Evolutionary conservation across 1,140 invertebrate genomes (phyloP).

Genomic region (Dufourea novaeangliae): DNA sequence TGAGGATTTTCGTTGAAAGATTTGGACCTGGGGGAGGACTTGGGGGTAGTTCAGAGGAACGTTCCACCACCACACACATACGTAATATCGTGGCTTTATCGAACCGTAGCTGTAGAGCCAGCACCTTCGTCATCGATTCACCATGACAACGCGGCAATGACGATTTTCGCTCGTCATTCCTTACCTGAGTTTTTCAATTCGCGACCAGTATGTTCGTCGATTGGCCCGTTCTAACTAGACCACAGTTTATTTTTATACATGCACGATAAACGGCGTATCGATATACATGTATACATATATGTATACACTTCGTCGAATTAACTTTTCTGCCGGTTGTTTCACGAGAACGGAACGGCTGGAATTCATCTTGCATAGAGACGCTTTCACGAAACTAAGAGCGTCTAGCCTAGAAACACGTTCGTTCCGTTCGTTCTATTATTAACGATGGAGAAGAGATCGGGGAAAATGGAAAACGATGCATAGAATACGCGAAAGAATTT

Average conservation of each 20-base stretch:
- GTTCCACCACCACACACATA: neutral
- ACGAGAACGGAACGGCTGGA: too few relatives aligned
- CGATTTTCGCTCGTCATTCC: conserved; percentile 50
- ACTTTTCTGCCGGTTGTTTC: conserved; percentile 1
- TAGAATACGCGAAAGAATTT: too few relatives aligned
- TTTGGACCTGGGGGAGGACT: neutral
- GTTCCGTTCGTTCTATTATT: too few relatives aligned
- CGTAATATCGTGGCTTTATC: conserved; percentile 13
- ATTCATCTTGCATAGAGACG: too few relatives aligned
- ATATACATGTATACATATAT: too few relatives aligned
- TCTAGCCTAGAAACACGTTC: too few relatives aligned
- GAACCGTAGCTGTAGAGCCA: conserved; percentile 19
- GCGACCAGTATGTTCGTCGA: too few relatives aligned
- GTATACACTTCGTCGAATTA: neutral
- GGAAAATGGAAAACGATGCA: too few relatives aligned
- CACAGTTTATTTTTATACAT: conserved; percentile 5
- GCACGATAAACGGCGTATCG: neutral
- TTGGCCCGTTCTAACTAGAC: neutral
- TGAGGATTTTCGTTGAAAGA: neutral
- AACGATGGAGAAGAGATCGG: too few relatives aligned
- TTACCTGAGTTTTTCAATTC: neutral
- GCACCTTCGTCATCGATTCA: conserved; percentile 53
- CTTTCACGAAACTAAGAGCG: too few relatives aligned
- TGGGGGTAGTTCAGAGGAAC: neutral
- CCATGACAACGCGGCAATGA: conserved; percentile 56